These are phyloP conservation scores for Leptinotarsa defecta DNA, from an alignment of 1,140 invertebrate genomes.

Conservation along the genomic window DNA sequence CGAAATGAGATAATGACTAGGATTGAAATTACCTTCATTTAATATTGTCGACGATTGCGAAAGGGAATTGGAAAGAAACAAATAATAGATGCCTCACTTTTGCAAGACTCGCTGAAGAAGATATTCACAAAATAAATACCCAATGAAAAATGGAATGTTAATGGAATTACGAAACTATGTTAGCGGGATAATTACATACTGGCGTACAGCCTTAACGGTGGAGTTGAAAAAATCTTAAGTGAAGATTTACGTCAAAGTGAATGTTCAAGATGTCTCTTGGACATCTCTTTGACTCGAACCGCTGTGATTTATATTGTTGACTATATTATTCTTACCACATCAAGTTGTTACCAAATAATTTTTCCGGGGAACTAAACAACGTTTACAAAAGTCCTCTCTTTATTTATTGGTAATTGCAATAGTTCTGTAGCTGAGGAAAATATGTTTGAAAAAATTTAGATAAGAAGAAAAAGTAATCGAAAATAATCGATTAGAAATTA, in stretches of 20 bases:
- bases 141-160: conserved; percentile 6
- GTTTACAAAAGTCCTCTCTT: no score
- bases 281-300: neutral
- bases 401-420: no score
- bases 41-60: conserved; percentile 5
- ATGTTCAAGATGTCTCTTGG: neutral
- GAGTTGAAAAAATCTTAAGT: neutral
- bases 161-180: neutral
- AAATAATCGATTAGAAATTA: no score
- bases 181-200: neutral
- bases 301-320: conserved; percentile 2
- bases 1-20: neutral
- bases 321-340: neutral
- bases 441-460: no score
- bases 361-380: no score
- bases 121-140: neutral
- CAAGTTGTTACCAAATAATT: neutral
- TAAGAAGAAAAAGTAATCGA: no score
- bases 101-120: neutral
- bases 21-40: conserved; percentile 1
- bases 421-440: no score
- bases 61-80: neutral
- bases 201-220: neutral
- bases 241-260: neutral
- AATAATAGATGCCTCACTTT: neutral